Evolutionary conservation across 2,797 vertebrate species (phyloP), one percentile per base, ranked within the genome.

Genomic region (Ispidina lecontei): DNA sequence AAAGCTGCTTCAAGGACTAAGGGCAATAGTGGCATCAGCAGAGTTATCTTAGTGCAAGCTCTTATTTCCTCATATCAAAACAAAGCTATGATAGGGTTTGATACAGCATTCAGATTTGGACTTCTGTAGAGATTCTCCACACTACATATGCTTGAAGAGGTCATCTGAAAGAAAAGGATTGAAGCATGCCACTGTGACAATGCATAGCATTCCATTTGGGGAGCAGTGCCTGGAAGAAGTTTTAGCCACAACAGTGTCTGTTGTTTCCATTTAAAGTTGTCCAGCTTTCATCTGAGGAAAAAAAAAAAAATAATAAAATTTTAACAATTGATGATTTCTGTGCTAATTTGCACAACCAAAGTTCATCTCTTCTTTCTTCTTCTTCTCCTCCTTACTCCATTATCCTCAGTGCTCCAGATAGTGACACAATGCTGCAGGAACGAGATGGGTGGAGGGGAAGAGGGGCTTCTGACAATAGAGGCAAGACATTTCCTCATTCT

Each of bases 301-400:
- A 39, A 3, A 63, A 44, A 54, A 90, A 75, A 55, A 55, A 13
- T 1, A 22, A 0, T 0, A 68, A 52, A 51, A 19, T 4, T 17
- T 33, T 70, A 31, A 3, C 6, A 82, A 39, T 4, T 13, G 29
- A 41, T 51, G 31, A 44, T 76, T 84, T 51, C 28, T 87, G 18
- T 58, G 41, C 18, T 84, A 70, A 94, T 35, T 88, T 4, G 2
- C 9, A 63, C 28, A 86, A 41, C 26, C 13, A 63, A 76, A 73
- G 56, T 52, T 64, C 68, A 70, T 18, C 2, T 43, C 1, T 31
- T 28, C 35, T 29, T 62, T 26, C 2, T 1, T 21, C 2, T 1
- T 21, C 14, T 11, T 26, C 19, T 26, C 25, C 44, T 59, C 44
- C 35, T 76, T 59, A 43, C 5, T 78, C 33, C 18, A 25, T 52